Percentiles rank a stretch among this genome's conserved stretches.
These are phyloP conservation scores for Triplophysa rosa DNA, from an alignment of 2,113 vertebrate genomes.

Conservation along the genomic window DNA sequence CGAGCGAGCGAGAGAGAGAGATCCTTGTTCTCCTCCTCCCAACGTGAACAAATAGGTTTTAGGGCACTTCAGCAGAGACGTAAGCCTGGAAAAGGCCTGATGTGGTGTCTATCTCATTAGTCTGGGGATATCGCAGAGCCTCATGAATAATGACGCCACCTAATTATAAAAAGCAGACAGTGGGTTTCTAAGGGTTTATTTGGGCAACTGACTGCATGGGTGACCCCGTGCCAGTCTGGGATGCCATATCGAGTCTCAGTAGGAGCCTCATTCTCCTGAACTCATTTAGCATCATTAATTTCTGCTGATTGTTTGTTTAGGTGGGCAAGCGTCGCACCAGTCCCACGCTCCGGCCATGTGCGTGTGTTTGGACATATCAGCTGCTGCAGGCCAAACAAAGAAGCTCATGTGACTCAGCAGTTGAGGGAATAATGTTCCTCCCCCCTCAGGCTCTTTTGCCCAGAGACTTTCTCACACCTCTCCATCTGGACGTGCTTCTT, in stretches of 20 bases:
- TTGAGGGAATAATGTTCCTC: constrained; percentile 48
- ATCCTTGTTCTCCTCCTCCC: constrained; percentile 37
- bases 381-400: constrained; percentile 56
- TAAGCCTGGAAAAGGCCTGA: constrained; percentile 37
- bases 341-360: constrained; percentile 54
- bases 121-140: constrained; percentile 36
- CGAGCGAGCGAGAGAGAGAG: constrained; percentile 30
- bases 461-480: constrained; percentile 61
- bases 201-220: neutral
- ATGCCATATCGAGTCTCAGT: neutral
- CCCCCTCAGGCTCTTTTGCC: constrained; percentile 54
- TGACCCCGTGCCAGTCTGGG: constrained; percentile 8
- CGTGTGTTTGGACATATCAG: constrained; percentile 59
- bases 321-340: constrained; percentile 44
- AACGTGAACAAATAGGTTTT: constrained; percentile 55
- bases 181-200: neutral
- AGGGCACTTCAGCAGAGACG: constrained; percentile 45
- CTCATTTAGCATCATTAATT: constrained; percentile 43
- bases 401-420: constrained; percentile 61
- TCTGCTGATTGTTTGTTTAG: constrained; percentile 56
- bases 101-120: constrained; percentile 47
- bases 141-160: constrained; percentile 37
- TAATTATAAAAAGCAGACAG: constrained; percentile 27
- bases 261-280: neutral
- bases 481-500: constrained; percentile 62